phyloP scores from a whole-genome alignment of 2,797 vertebrate species.

The Dendrocincla fuliginosa region DNA sequence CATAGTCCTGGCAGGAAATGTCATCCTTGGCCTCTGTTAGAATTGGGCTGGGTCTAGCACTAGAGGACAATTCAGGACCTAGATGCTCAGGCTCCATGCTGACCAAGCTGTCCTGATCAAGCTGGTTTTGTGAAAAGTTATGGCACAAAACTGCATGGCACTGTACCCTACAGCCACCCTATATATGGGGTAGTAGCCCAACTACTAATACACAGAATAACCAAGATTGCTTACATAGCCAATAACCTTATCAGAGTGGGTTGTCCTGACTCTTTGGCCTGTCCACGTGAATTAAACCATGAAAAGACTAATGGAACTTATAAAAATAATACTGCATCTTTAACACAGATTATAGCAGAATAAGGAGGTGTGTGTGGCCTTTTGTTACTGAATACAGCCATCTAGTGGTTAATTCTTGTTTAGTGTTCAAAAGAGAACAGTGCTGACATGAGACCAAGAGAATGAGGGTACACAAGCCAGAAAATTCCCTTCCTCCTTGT shows the following conservation, averaged over 20 bases:
- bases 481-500: not conserved
- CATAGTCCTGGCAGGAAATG: not conserved
- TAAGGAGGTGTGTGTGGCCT: fast-evolving
- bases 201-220: not conserved
- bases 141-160: not conserved
- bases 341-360: fast-evolving
- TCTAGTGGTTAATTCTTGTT: slow-evolving; percentile 54
- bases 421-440: not conserved
- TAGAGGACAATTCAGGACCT: not conserved
- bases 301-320: not conserved
- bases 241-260: not conserved
- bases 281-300: not conserved
- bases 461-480: not conserved
- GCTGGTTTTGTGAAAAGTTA: not conserved
- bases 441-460: not conserved
- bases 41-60: not conserved
- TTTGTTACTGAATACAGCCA: slow-evolving; percentile 56
- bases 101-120: not conserved
- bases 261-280: not conserved
- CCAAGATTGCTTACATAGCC: not conserved
- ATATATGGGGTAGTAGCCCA: not conserved
- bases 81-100: not conserved
- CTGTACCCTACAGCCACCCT: not conserved
- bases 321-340: not conserved
- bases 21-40: not conserved